These are phyloP conservation scores for Caenorhabditis sulstoni DNA, from an alignment of 2,888 invertebrate genomes.

Conservation along the genomic window DNA sequence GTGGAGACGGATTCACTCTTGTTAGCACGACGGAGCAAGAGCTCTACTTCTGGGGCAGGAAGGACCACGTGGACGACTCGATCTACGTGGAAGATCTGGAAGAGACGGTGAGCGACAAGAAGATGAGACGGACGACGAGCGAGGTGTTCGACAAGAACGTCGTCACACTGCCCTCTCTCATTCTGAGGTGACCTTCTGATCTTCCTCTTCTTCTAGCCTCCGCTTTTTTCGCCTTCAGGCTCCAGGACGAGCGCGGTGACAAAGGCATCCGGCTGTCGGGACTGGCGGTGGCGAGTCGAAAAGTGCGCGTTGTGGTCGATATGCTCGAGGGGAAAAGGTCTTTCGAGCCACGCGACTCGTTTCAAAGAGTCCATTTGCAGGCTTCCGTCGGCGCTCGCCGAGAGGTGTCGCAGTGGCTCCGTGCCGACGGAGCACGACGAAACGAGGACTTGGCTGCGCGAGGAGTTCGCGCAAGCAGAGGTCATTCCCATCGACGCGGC, in stretches of 20 bases:
- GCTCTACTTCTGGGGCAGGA: constrained; percentile 86
- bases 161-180: constrained; percentile 62
- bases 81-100: constrained; percentile 45
- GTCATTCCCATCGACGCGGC: constrained; percentile 64
- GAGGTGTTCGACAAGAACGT: constrained; percentile 49
- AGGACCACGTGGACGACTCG: constrained; percentile 46
- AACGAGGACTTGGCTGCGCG: constrained; percentile 65
- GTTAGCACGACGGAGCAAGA: constrained; percentile 85
- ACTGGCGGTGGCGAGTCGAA: constrained; percentile 61
- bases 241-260: constrained; percentile 68
- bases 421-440: constrained; percentile 59
- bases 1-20: constrained; percentile 86
- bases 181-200: constrained; percentile 59
- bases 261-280: constrained; percentile 67
- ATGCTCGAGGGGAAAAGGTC: constrained; percentile 50
- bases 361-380: constrained; percentile 21
- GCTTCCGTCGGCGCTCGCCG: constrained; percentile 52
- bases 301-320: constrained; percentile 69
- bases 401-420: constrained; percentile 47
- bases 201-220: neutral
- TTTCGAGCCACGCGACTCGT: neutral
- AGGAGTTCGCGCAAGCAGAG: constrained; percentile 67
- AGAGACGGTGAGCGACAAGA: constrained; percentile 29
- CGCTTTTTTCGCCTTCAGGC: constrained; percentile 55
- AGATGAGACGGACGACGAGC: constrained; percentile 22